Evolutionary conservation across 2,113 vertebrate species (phyloP).

Genomic region (Apus apus): DNA sequence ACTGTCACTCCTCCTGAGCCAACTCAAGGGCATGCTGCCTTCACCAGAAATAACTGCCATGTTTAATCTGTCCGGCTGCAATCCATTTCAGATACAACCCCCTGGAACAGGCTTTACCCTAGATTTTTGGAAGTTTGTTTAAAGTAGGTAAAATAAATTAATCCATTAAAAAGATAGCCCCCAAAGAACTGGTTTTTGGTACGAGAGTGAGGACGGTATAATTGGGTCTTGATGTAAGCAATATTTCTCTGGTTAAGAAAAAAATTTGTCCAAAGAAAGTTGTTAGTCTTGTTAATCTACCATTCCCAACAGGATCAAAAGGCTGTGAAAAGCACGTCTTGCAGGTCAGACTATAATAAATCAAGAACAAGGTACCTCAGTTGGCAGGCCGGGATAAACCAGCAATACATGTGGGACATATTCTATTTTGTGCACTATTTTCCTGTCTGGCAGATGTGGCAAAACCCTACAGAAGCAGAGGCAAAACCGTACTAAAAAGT

Average conservation of each 20-base stretch:
- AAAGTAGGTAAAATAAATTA: conserved; percentile 51
- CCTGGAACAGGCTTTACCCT: background rate
- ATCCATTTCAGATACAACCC: background rate
- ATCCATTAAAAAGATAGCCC: conserved; percentile 27
- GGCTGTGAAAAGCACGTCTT: background rate
- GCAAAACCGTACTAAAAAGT: background rate
- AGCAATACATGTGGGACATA: background rate
- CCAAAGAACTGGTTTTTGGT: conserved; percentile 5
- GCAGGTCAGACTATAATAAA: background rate
- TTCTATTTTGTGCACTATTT: background rate
- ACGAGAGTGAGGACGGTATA: background rate
- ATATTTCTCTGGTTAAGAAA: background rate
- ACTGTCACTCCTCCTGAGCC: background rate
- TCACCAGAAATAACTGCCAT: background rate
- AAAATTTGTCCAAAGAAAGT: background rate
- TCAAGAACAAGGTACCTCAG: background rate
- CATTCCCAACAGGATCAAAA: conserved; percentile 8
- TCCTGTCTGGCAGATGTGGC: background rate
- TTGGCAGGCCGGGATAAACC: background rate
- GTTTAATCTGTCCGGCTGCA: conserved; percentile 11
- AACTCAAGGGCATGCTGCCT: conserved; percentile 51
- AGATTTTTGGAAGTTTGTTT: conserved; percentile 21
- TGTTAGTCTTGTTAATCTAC: background rate
- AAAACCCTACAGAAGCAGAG: background rate
- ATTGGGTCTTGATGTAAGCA: conserved; percentile 37